Evolutionary conservation across 2,888 invertebrate species (phyloP).

Genomic region (Scaptomyza polygonia): DNA sequence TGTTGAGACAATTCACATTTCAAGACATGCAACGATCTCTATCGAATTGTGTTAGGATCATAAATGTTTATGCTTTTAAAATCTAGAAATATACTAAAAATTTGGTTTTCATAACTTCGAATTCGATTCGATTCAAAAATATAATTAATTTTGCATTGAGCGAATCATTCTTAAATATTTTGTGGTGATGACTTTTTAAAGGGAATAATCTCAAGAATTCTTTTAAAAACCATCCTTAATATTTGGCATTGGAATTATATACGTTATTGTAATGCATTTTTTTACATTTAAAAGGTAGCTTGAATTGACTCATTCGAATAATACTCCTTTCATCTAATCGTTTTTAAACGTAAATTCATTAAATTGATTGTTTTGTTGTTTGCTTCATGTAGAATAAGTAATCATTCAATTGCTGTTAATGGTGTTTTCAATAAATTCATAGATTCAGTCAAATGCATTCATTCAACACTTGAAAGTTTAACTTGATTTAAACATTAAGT

Average conservation of each 20-base stretch:
- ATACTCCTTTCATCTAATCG: background rate
- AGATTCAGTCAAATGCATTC: background rate
- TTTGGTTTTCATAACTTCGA: background rate
- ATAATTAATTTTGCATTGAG: background rate
- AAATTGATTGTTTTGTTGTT: too few relatives aligned
- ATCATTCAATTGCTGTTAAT: background rate
- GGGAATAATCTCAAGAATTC: too few relatives aligned
- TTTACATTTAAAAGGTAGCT: background rate
- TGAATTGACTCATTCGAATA: background rate
- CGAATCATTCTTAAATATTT: too few relatives aligned
- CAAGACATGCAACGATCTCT: conserved; percentile 51
- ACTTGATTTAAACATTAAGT: too few relatives aligned
- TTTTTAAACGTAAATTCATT: background rate
- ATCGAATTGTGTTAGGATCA: conserved; percentile 31
- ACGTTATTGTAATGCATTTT: too few relatives aligned
- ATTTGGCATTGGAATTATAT: too few relatives aligned
- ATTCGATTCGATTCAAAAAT: conserved; percentile 7
- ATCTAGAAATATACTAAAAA: conserved; percentile 2
- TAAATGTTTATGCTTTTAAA: too few relatives aligned
- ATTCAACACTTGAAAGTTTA: too few relatives aligned
- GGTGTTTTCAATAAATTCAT: background rate
- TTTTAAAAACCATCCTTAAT: too few relatives aligned
- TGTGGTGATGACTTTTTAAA: too few relatives aligned
- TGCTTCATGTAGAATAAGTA: background rate
- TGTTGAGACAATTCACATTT: conserved; percentile 30